Conservation (phyloP, 2,888 invertebrate species). For the Cerastis rubricosa region DNA sequence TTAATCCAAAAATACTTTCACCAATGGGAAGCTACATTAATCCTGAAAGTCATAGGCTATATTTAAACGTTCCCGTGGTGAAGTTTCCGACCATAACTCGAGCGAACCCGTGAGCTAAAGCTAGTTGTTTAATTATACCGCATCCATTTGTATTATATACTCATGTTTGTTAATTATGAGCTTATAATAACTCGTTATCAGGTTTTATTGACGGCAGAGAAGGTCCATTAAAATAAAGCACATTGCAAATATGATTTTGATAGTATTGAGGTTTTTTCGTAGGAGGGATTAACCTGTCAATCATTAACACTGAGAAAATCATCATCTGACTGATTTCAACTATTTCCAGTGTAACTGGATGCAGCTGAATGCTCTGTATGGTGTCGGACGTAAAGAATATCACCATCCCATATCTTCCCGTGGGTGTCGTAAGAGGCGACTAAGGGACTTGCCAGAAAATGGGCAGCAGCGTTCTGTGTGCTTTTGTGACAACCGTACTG, state of each 20-base stretch:
- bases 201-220: slow-evolving; percentile 36
- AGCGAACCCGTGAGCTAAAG: not conserved
- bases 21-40: not conserved
- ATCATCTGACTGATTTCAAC: no score
- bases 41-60: not conserved
- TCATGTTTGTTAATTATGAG: slow-evolving; percentile 54
- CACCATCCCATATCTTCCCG: no score
- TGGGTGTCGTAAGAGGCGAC: no score
- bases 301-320: not conserved
- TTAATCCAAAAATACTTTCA: not conserved
- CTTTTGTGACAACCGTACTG: no score
- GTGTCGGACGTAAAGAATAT: no score
- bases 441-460: no score
- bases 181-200: slow-evolving; percentile 54
- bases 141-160: slow-evolving; percentile 27
- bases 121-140: slow-evolving; percentile 14
- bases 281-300: not conserved
- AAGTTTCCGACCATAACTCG: not conserved
- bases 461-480: no score
- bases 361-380: no score
- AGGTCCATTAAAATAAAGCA: slow-evolving; percentile 25
- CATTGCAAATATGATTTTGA: not conserved
- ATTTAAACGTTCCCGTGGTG: not conserved
- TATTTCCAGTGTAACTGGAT: no score
- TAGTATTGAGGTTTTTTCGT: not conserved